Percentiles rank a stretch among this genome's conserved stretches.
phyloP scores from a whole-genome alignment of 2,113 vertebrate species.

The Clarias macrocephalus region DNA sequence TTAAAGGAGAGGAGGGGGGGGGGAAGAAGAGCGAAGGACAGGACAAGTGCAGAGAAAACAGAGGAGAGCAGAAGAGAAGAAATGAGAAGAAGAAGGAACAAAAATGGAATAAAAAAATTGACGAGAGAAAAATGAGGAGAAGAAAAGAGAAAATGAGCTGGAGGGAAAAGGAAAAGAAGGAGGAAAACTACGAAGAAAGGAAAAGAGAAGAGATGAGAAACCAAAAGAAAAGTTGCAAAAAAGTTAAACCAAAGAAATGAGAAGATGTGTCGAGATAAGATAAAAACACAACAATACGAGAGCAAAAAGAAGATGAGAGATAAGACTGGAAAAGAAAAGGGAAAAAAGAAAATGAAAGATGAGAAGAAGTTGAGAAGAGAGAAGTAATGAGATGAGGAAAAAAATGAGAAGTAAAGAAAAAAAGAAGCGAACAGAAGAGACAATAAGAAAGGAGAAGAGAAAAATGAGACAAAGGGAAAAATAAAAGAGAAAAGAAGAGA shows the following conservation, averaged over 20 bases:
- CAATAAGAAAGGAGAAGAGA: not conserved
- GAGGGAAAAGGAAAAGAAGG: not conserved
- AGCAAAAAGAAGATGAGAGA: too few species aligned
- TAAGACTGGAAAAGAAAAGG: too few species aligned
- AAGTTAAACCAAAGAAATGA: constrained; percentile 10
- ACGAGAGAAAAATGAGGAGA: constrained; percentile 4
- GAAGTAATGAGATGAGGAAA: not conserved
- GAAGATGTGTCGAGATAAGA: not conserved
- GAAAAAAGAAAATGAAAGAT: not conserved
- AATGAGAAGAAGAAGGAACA: not conserved
- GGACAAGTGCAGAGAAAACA: too few species aligned
- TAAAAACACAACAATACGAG: too few species aligned
- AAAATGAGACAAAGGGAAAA: constrained; percentile 13
- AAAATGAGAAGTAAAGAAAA: not conserved
- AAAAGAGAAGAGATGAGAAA: not conserved
- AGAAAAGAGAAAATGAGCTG: constrained; percentile 21
- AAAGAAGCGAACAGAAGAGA: not conserved
- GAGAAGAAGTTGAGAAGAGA: constrained; percentile 25
- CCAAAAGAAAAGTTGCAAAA: not conserved
- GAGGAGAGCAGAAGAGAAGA: not conserved
- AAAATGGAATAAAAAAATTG: too few species aligned
- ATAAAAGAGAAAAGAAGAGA: not conserved
- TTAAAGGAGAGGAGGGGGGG: not conserved
- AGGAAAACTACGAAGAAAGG: not conserved
- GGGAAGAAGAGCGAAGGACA: not conserved